These are phyloP conservation scores for Caenorhabditis drosophilae DNA, from an alignment of 2,888 invertebrate genomes.

Conservation along the genomic window DNA sequence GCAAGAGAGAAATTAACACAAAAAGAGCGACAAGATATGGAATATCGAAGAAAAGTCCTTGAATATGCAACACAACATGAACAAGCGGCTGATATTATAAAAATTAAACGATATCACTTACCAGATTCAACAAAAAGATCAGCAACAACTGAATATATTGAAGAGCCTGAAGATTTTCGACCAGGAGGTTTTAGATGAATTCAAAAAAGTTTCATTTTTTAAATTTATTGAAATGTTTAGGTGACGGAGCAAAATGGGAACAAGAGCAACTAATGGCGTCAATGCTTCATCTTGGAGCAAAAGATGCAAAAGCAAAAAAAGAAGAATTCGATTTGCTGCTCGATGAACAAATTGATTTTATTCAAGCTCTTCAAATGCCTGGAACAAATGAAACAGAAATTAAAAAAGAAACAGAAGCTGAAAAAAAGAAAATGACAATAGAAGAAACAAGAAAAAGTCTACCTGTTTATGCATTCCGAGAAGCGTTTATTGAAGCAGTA, in stretches of 20 bases:
- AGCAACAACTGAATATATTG: conserved; percentile 52
- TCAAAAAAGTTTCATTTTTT: too few species aligned
- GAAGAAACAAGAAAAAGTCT: conserved; percentile 89
- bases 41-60: conserved; percentile 88
- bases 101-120: conserved; percentile 76
- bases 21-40: conserved; percentile 82
- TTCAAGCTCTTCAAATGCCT: conserved; percentile 77
- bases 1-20: conserved; percentile 86
- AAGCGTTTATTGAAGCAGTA: conserved; percentile 89
- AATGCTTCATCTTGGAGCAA: conserved; percentile 43
- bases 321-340: conserved; percentile 86
- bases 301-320: conserved; percentile 55
- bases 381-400: conserved; percentile 69
- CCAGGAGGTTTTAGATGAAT: too few species aligned
- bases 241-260: conserved; percentile 53
- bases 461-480: conserved; percentile 89
- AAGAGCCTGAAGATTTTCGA: conserved; percentile 56
- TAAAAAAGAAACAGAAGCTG: conserved; percentile 48
- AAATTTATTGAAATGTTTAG: conserved; percentile 28
- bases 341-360: conserved; percentile 92
- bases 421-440: conserved; percentile 74
- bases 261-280: conserved; percentile 41
- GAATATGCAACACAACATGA: conserved; percentile 93
- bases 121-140: conserved; percentile 56
- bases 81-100: conserved; percentile 87